phyloP scores from a whole-genome alignment of 2,113 vertebrate species.

The Pampusana beccarii region DNA sequence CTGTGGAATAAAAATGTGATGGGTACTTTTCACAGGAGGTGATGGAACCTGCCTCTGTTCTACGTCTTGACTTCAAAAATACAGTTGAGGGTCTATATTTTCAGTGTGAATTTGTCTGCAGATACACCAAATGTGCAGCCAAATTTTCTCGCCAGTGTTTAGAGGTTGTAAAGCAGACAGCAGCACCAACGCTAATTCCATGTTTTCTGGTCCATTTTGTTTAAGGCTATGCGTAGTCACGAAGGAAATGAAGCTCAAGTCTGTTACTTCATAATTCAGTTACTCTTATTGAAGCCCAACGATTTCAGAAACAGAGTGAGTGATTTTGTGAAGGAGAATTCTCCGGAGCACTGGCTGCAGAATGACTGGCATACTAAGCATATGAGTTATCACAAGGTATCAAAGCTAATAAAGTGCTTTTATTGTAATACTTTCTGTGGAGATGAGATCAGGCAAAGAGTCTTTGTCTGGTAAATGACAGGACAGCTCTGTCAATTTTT shows the following conservation, averaged over 20 bases:
- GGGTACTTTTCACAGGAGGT: neutral
- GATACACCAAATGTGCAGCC: neutral
- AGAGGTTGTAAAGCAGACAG: neutral
- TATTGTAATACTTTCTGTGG: neutral
- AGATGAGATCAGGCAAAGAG: neutral
- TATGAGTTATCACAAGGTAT: conserved; percentile 98
- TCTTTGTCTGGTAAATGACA: neutral
- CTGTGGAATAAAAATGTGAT: neutral
- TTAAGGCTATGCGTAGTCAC: conserved; percentile 96
- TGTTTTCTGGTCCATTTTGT: neutral
- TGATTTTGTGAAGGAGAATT: conserved; percentile 98
- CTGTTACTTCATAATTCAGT: conserved; percentile 98
- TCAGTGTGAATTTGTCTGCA: neutral
- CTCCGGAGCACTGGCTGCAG: conserved; percentile 98
- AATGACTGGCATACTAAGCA: conserved; percentile 99
- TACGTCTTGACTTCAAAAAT: neutral
- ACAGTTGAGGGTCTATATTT: neutral
- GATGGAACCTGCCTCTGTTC: neutral
- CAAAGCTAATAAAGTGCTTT: neutral
- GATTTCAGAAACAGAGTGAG: conserved; percentile 98
- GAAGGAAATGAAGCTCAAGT: conserved; percentile 99
- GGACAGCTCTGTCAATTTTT: neutral
- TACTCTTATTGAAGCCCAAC: conserved; percentile 95
- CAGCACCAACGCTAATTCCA: neutral
- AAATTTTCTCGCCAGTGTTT: neutral